Percentiles rank a stretch among this genome's conserved stretches.
phyloP scores from a whole-genome alignment of 2,113 vertebrate species.

The Catharus minimus region DNA sequence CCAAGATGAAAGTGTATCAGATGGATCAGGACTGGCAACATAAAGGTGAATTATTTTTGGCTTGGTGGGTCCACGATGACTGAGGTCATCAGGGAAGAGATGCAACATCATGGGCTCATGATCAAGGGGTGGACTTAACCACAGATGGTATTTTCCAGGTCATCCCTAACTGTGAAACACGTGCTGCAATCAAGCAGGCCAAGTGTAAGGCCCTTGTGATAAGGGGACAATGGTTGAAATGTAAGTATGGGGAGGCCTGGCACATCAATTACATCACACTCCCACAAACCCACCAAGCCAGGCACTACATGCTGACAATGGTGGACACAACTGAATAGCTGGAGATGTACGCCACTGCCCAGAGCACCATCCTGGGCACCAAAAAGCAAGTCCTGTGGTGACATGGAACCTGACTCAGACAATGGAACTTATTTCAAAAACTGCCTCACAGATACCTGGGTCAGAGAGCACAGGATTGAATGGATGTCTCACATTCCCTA shows the following conservation, averaged over 20 bases:
- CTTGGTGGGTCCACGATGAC: background rate
- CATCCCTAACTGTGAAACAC: background rate
- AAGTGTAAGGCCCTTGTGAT: background rate
- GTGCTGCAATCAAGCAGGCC: background rate
- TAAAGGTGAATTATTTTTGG: background rate
- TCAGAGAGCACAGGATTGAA: background rate
- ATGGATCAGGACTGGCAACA: background rate
- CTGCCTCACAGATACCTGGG: background rate
- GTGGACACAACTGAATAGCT: background rate
- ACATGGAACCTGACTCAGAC: background rate
- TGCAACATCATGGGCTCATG: background rate
- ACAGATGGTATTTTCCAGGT: background rate
- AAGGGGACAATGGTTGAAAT: background rate
- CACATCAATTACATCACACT: background rate
- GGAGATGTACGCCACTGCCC: background rate
- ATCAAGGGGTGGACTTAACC: background rate
- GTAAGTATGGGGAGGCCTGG: background rate
- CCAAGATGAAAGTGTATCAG: background rate
- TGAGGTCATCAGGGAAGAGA: background rate
- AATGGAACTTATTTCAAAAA: background rate
- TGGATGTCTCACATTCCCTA: background rate
- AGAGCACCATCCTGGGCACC: background rate
- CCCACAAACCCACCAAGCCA: background rate
- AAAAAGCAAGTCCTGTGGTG: background rate
- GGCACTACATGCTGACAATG: background rate